Conservation (phyloP, 2,888 invertebrate species). For the Tenthredo mesomela region DNA sequence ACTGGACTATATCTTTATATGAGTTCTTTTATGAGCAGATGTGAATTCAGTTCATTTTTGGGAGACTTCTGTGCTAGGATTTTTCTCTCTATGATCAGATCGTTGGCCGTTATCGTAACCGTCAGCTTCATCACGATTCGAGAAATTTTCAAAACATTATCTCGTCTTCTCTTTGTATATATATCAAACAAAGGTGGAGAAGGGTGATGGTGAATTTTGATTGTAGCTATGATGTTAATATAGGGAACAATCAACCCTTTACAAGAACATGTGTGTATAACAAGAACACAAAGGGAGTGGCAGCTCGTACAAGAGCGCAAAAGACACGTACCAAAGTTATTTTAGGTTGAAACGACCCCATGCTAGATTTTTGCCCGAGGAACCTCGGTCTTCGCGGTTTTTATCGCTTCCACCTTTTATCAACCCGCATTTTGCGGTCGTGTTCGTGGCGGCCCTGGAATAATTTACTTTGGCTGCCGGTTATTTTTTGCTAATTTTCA, state of each 20-base stretch:
- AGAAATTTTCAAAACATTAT: neutral
- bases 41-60: neutral
- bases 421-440: conserved; percentile 43
- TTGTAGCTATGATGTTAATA: conserved; percentile 23
- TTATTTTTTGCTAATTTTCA: conserved; percentile 51
- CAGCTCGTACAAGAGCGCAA: neutral
- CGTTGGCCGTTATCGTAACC: neutral
- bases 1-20: too few relatives aligned
- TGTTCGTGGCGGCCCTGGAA: conserved; percentile 17
- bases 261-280: neutral
- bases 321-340: conserved; percentile 42
- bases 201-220: neutral
- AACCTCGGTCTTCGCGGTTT: conserved; percentile 31
- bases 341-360: conserved; percentile 25
- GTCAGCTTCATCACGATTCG: neutral
- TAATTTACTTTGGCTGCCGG: conserved; percentile 38
- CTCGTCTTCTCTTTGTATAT: neutral
- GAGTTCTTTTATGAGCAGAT: neutral
- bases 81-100: neutral
- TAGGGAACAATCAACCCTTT: conserved; percentile 13
- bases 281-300: conserved; percentile 27
- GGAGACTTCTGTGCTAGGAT: neutral
- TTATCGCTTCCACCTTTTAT: conserved; percentile 35
- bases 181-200: neutral
- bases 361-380: neutral